Conservation (phyloP, 2,888 invertebrate genomes). For the Sarcophaga subvicina region DNA sequence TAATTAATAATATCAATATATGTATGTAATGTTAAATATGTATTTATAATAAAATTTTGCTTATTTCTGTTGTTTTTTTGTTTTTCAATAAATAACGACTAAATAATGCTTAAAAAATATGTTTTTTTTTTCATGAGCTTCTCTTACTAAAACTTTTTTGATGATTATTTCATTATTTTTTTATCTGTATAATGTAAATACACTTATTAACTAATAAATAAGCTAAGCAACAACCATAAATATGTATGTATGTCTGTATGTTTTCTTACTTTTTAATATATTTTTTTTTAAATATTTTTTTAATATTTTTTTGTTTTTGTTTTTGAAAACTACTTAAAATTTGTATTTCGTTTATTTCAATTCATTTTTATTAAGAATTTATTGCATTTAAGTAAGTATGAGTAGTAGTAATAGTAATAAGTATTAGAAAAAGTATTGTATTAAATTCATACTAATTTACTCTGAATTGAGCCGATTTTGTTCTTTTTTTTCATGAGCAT, state of each 20-base stretch:
- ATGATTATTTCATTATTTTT: slow-evolving; percentile 5
- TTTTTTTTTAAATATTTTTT: slow-evolving; percentile 37
- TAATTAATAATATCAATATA: slow-evolving; percentile 40
- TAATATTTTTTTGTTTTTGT: slow-evolving; percentile 16
- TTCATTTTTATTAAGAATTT: slow-evolving; percentile 31
- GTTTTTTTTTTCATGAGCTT: background rate
- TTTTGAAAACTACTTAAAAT: slow-evolving; percentile 64
- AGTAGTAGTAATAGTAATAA: slow-evolving; percentile 18
- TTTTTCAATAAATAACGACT: slow-evolving; percentile 51
- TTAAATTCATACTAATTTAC: too few relatives aligned
- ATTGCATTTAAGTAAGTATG: slow-evolving; percentile 34
- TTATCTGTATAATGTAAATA: slow-evolving; percentile 52
- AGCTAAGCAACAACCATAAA: slow-evolving; percentile 69
- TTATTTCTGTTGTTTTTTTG: background rate
- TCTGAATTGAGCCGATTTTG: too few relatives aligned
- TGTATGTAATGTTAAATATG: background rate
- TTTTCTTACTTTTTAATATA: slow-evolving; percentile 38
- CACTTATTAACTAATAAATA: slow-evolving; percentile 65
- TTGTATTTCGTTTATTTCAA: slow-evolving; percentile 53
- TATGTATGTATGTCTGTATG: slow-evolving; percentile 52
- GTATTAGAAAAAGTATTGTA: slow-evolving; percentile 5
- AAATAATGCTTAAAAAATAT: slow-evolving; percentile 58
- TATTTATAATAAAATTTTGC: background rate
- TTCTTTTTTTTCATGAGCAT: too few relatives aligned
- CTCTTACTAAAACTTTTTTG: slow-evolving; percentile 15